Evolutionary conservation across 2,888 invertebrate species (phyloP).

Genomic region (Parnassius orleans): DNA sequence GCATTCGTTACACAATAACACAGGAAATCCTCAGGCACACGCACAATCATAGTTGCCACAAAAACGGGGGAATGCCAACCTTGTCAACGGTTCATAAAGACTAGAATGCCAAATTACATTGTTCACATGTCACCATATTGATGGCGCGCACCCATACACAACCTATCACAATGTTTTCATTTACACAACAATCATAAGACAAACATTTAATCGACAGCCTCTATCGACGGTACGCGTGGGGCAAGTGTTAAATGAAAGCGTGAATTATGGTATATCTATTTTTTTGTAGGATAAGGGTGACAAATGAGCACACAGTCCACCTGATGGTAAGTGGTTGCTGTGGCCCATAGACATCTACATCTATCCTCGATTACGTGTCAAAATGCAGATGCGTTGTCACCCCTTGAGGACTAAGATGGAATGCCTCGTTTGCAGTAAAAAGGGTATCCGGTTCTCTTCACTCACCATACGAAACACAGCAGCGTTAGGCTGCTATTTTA

Average conservation of each 20-base stretch:
- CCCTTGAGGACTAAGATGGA: no score
- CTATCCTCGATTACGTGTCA: no score
- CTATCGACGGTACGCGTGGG: neutral
- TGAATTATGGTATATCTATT: no score
- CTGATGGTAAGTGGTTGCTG: no score
- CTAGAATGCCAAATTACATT: neutral
- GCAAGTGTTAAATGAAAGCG: neutral
- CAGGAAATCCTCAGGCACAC: constrained; percentile 19
- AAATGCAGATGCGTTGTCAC: no score
- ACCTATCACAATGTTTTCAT: constrained; percentile 25
- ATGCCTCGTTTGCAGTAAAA: no score
- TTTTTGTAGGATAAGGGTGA: no score
- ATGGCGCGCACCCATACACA: constrained; percentile 3
- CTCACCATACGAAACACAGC: no score
- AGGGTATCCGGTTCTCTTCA: no score
- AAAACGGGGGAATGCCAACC: neutral
- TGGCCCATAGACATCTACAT: no score
- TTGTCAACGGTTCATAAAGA: neutral
- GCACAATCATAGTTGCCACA: neutral
- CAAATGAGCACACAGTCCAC: no score
- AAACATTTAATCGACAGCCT: constrained; percentile 23
- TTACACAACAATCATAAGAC: constrained; percentile 18
- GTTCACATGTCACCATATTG: neutral
- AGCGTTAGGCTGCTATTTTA: no score
- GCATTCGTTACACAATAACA: constrained; percentile 18